These are phyloP conservation scores for Sesamia inferens DNA, from an alignment of 2,888 invertebrate species.

Conservation along the genomic window DNA sequence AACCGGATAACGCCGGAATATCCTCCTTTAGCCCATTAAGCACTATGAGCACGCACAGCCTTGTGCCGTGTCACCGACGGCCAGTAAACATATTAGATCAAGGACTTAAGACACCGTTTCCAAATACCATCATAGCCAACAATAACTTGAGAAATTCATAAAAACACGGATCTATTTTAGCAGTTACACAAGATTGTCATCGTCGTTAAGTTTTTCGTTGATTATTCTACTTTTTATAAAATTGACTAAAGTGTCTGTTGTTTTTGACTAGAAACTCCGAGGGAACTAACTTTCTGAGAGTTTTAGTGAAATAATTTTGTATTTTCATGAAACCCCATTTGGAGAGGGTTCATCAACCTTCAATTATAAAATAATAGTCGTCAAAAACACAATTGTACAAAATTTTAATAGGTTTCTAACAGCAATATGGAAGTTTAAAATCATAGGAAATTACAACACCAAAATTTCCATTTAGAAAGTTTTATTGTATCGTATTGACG, in stretches of 20 bases:
- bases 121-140: slow-evolving; percentile 23
- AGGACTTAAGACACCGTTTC: slow-evolving; percentile 57
- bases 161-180: slow-evolving; percentile 25
- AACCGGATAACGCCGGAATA: slow-evolving; percentile 82
- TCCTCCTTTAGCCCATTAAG: slow-evolving; percentile 79
- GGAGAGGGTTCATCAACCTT: slow-evolving; percentile 6
- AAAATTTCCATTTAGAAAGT: slow-evolving; percentile 15
- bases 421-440: neutral
- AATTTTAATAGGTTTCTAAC: neutral
- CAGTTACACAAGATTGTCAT: slow-evolving; percentile 19
- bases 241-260: slow-evolving; percentile 20
- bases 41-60: slow-evolving; percentile 82
- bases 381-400: neutral
- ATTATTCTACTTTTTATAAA: slow-evolving; percentile 7
- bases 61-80: slow-evolving; percentile 73
- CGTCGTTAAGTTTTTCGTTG: slow-evolving; percentile 13
- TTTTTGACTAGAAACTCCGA: slow-evolving; percentile 11
- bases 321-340: slow-evolving; percentile 4
- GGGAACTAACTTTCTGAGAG: slow-evolving; percentile 30
- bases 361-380: neutral
- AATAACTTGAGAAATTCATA: slow-evolving; percentile 15
- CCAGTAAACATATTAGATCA: slow-evolving; percentile 74
- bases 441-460: slow-evolving; percentile 6
- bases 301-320: slow-evolving; percentile 9
- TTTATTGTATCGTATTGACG: slow-evolving; percentile 27